phyloP scores from a whole-genome alignment of 1,140 invertebrate genomes.

The Drosophila triauraria region DNA sequence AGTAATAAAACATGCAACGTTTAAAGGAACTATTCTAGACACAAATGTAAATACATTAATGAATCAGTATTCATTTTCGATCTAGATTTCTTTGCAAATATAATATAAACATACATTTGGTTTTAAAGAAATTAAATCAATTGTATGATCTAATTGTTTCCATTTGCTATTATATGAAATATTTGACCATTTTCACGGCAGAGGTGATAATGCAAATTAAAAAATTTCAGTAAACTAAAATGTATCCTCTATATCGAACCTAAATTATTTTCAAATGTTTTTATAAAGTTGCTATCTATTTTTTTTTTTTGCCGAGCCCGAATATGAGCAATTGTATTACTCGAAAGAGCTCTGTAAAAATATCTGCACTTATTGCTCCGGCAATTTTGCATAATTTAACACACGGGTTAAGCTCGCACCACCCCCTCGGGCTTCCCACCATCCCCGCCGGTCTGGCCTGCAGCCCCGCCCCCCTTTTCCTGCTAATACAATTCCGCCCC shows the following conservation, averaged over 20 bases:
- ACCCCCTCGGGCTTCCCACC: background rate
- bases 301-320: background rate
- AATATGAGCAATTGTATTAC: constrained; percentile 1
- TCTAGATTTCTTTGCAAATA: too few species aligned
- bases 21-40: background rate
- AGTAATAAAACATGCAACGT: background rate
- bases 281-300: background rate
- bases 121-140: background rate
- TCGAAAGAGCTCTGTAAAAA: constrained; percentile 12
- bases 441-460: constrained; percentile 26
- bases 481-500: constrained; percentile 40
- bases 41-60: background rate
- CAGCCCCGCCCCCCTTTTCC: constrained; percentile 12
- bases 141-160: too few species aligned
- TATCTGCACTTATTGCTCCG: constrained; percentile 33
- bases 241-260: too few species aligned
- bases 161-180: too few species aligned
- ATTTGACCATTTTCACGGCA: too few species aligned
- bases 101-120: too few species aligned
- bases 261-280: background rate
- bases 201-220: background rate
- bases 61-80: background rate
- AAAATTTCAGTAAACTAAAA: background rate
- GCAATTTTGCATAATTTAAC: constrained; percentile 53
- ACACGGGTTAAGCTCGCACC: constrained; percentile 33